These are phyloP conservation scores for Timema podura DNA, from an alignment of 2,888 invertebrate species.

Conservation along the genomic window DNA sequence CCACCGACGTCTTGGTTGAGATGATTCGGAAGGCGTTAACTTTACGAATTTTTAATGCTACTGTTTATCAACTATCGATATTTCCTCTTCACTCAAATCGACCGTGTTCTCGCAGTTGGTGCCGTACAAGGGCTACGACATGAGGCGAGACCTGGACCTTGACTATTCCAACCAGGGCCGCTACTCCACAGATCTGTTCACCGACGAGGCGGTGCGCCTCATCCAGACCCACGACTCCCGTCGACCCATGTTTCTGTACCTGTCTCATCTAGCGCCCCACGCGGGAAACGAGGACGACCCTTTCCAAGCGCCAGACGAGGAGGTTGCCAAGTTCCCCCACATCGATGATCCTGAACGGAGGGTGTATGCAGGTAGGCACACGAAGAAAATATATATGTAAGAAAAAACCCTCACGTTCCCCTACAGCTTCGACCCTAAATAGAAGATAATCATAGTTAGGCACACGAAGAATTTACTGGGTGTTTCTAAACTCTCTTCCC, in stretches of 20 bases:
- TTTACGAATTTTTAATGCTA: too few species aligned
- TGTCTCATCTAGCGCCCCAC: conserved; percentile 66
- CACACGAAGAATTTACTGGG: too few species aligned
- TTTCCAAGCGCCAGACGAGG: conserved; percentile 68
- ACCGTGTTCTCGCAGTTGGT: conserved; percentile 21
- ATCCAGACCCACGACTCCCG: conserved; percentile 38
- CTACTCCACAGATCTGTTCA: conserved; percentile 32
- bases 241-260: conserved; percentile 62
- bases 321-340: conserved; percentile 61
- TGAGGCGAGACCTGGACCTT: conserved; percentile 30
- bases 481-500: too few species aligned
- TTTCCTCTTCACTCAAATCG: background rate
- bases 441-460: too few species aligned
- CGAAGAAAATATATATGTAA: too few species aligned
- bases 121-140: conserved; percentile 31
- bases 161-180: conserved; percentile 28
- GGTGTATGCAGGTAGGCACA: conserved; percentile 66
- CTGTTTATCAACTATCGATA: too few species aligned
- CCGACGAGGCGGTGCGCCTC: conserved; percentile 28
- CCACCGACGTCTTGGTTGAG: too few species aligned
- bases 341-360: conserved; percentile 62
- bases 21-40: too few species aligned
- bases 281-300: conserved; percentile 59
- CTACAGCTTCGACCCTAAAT: too few species aligned
- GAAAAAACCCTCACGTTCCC: too few species aligned